Percentiles rank a stretch among this genome's conserved stretches.
These are phyloP conservation scores for Agrilus biguttatus DNA, from an alignment of 2,888 invertebrate genomes.

Conservation along the genomic window DNA sequence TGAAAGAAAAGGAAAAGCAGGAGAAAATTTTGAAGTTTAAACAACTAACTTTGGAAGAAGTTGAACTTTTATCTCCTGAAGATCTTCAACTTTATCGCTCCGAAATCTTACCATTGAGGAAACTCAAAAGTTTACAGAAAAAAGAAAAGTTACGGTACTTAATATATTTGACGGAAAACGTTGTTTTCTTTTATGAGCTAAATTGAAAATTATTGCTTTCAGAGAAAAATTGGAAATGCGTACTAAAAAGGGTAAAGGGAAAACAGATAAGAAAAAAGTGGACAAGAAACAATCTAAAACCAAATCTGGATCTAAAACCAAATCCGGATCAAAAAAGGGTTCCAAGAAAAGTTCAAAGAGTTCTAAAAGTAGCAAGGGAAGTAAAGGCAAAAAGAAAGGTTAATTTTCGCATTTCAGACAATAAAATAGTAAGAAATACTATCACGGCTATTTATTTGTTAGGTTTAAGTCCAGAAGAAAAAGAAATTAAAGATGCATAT, in stretches of 20 bases:
- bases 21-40: conserved; percentile 8
- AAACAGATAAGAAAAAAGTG: conserved; percentile 5
- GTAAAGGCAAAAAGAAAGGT: conserved; percentile 5
- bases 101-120: conserved; percentile 13
- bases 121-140: conserved; percentile 8
- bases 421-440: neutral
- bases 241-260: conserved; percentile 4
- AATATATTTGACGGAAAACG: neutral
- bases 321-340: conserved; percentile 3
- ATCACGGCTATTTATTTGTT: neutral
- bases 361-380: conserved; percentile 8
- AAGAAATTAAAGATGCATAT: conserved; percentile 13
- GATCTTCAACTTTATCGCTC: conserved; percentile 12
- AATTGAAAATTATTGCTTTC: no score
- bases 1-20: conserved; percentile 2
- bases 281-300: conserved; percentile 3
- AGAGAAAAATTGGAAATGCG: neutral
- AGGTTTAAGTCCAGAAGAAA: conserved; percentile 7
- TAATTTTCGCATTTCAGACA: neutral
- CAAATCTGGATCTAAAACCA: neutral
- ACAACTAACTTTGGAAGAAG: conserved; percentile 10
- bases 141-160: conserved; percentile 12
- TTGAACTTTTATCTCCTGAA: conserved; percentile 10
- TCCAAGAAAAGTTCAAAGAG: conserved; percentile 6
- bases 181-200: no score